Percentiles rank a stretch among this genome's conserved stretches.
These are phyloP conservation scores for Phytoseiulus persimilis DNA, from an alignment of 2,888 invertebrate species.

Conservation along the genomic window DNA sequence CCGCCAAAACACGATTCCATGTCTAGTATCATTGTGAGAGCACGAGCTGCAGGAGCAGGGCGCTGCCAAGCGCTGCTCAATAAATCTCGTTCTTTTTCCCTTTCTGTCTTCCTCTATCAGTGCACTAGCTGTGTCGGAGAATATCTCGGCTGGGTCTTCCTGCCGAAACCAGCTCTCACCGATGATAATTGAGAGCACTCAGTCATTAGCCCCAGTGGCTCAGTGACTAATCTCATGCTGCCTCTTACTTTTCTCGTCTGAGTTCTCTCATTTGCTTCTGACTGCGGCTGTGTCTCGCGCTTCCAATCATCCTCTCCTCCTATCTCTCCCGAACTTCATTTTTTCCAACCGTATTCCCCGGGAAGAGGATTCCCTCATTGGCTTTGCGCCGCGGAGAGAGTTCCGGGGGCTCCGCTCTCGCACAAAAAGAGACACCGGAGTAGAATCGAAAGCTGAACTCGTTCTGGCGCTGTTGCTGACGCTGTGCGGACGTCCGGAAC, in stretches of 20 bases:
- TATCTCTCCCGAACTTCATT: background rate
- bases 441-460: background rate
- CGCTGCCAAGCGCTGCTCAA: background rate
- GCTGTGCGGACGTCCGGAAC: too few relatives aligned
- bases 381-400: background rate
- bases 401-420: background rate
- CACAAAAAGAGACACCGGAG: background rate
- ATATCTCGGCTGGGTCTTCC: background rate
- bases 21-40: too few relatives aligned
- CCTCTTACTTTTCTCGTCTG: background rate
- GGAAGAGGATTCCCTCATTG: background rate
- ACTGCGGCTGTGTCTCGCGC: background rate
- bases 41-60: background rate
- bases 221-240: background rate
- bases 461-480: too few relatives aligned
- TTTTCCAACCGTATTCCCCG: background rate
- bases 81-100: background rate
- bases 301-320: background rate
- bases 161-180: background rate
- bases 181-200: slow-evolving; percentile 5
- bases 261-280: background rate
- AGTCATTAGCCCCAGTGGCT: background rate
- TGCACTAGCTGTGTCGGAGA: background rate
- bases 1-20: too few relatives aligned
- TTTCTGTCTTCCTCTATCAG: background rate